Evolutionary conservation across 35 echinoderm and acorn worm genomes (phyloP).

Genomic region (Hemicentrotus pulcherrimus): DNA sequence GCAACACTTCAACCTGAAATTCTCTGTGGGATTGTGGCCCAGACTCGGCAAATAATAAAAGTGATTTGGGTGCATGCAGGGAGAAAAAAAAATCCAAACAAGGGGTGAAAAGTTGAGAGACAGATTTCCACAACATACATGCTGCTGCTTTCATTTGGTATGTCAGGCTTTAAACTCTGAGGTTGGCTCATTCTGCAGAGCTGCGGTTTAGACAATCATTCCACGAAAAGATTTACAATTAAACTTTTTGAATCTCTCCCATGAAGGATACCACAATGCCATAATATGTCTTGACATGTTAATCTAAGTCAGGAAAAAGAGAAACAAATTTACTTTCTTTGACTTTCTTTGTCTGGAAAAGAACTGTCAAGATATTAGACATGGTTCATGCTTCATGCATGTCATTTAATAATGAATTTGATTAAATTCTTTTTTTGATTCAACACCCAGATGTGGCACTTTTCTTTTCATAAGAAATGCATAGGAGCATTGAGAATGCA

Average conservation of each 20-base stretch:
- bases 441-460: no score
- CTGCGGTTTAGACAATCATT: not conserved
- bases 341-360: not conserved
- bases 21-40: not conserved
- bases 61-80: not conserved
- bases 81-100: not conserved
- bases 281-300: not conserved
- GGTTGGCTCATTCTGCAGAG: not conserved
- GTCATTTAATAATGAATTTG: no score
- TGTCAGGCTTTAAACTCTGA: not conserved
- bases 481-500: no score
- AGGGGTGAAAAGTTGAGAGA: not conserved
- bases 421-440: no score
- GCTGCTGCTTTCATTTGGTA: not conserved
- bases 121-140: not conserved
- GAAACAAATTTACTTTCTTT: not conserved
- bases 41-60: not conserved
- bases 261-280: not conserved
- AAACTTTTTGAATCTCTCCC: not conserved
- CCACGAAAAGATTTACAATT: slow-evolving; percentile 2
- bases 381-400: no score
- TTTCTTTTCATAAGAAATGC: no score
- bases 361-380: no score
- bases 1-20: not conserved
- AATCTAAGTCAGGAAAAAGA: not conserved